A percentile compares a stretch with the other conserved stretches of the same genome.
These are phyloP conservation scores for Dendropsophus ebraccatus DNA, from an alignment of 2,113 vertebrate species.

Conservation along the genomic window DNA sequence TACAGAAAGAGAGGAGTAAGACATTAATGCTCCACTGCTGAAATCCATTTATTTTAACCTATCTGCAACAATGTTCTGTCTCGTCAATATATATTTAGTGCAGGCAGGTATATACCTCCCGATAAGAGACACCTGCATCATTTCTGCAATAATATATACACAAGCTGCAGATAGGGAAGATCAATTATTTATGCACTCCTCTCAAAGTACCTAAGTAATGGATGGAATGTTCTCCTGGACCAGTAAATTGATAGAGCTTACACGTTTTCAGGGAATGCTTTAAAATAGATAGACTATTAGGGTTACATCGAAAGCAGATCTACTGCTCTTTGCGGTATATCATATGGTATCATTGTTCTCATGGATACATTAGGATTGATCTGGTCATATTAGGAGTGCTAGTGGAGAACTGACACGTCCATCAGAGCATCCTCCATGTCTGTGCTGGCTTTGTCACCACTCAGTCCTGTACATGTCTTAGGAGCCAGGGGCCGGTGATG, in stretches of 20 bases:
- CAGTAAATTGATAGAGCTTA: constrained; percentile 21
- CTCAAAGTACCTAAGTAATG: constrained; percentile 27
- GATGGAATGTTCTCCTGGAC: constrained; percentile 36
- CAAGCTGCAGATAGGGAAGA: constrained; percentile 15
- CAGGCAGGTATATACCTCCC: neutral
- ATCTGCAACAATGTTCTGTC: neutral
- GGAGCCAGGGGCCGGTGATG: constrained; percentile 49
- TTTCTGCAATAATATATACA: constrained; percentile 18
- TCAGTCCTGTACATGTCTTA: constrained; percentile 10
- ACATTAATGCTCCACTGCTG: neutral
- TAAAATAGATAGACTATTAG: constrained; percentile 18
- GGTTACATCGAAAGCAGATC: neutral
- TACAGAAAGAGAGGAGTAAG: neutral
- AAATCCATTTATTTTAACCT: neutral
- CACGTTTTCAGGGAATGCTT: constrained; percentile 11
- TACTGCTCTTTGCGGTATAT: neutral
- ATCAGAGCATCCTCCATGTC: neutral
- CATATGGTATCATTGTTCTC: constrained; percentile 11
- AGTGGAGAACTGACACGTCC: neutral
- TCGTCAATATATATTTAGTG: neutral
- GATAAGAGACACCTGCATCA: constrained; percentile 15
- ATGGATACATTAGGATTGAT: constrained; percentile 8
- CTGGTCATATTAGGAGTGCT: neutral
- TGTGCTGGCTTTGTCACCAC: constrained; percentile 7
- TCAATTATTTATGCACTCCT: constrained; percentile 37